A percentile compares a stretch with the other conserved stretches of the same genome.
Conservation (phyloP, 2,797 vertebrate species). For the Moxostoma hubbsi region DNA sequence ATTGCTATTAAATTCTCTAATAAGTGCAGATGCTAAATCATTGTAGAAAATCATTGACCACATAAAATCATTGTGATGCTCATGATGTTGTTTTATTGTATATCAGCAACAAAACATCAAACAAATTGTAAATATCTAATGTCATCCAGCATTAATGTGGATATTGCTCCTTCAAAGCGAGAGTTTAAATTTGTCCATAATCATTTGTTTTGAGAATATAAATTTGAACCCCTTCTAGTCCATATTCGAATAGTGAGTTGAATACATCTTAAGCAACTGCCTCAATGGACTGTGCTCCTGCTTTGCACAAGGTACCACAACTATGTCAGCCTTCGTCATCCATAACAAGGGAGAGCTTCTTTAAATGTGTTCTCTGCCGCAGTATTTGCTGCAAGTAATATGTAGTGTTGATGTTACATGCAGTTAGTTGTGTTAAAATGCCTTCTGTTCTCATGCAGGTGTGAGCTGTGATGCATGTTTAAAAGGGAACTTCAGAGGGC, state of each 20-base stretch:
- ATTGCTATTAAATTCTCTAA: no score
- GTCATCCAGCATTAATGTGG: neutral
- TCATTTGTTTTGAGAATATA: neutral
- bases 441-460: constrained; percentile 76
- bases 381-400: neutral
- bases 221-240: neutral
- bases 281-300: neutral
- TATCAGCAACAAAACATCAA: neutral
- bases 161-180: neutral
- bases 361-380: neutral
- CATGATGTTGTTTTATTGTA: no score
- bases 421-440: constrained; percentile 4
- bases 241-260: neutral
- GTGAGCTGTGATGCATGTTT: constrained; percentile 99
- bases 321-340: neutral
- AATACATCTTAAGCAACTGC: neutral
- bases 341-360: neutral
- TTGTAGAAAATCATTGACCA: no score
- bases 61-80: no score
- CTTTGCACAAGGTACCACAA: neutral
- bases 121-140: neutral
- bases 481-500: constrained; percentile 98
- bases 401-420: neutral
- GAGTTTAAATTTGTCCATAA: neutral
- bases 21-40: no score